Conservation (phyloP, 2,888 invertebrate genomes). For the Ophioninae sp. region DNA sequence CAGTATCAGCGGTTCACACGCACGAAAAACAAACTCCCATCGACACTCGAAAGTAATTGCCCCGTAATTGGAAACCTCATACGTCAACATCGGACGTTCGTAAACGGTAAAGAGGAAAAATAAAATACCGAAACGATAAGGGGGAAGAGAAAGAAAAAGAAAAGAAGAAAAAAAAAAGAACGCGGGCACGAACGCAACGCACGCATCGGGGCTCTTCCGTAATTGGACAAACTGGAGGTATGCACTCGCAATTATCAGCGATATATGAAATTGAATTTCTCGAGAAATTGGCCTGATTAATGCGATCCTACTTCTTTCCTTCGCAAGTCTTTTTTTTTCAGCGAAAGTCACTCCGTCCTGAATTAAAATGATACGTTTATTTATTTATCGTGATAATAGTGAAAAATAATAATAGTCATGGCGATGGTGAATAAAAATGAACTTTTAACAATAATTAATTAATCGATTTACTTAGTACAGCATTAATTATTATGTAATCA, state of each 20-base stretch:
- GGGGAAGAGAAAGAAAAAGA: too few species aligned
- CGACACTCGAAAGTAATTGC: constrained; percentile 1
- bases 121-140: not conserved
- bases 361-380: not conserved
- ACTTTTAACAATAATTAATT: too few species aligned
- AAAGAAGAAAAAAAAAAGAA: not conserved
- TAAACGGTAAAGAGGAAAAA: not conserved
- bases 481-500: too few species aligned
- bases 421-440: too few species aligned
- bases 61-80: not conserved
- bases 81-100: not conserved
- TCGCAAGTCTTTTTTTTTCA: not conserved
- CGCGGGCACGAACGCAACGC: not conserved
- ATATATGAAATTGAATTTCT: not conserved
- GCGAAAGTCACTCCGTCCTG: not conserved
- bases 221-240: constrained; percentile 15
- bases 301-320: not conserved
- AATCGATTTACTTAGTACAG: too few species aligned
- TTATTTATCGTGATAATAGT: not conserved
- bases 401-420: too few species aligned
- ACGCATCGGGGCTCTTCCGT: not conserved
- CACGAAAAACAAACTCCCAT: constrained; percentile 25
- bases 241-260: not conserved
- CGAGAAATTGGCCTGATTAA: not conserved
- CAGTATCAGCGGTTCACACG: not conserved